Percentiles rank a stretch among this genome's conserved stretches.
Conservation (phyloP, 1,140 invertebrate genomes). For the Frieseomelitta varia region DNA sequence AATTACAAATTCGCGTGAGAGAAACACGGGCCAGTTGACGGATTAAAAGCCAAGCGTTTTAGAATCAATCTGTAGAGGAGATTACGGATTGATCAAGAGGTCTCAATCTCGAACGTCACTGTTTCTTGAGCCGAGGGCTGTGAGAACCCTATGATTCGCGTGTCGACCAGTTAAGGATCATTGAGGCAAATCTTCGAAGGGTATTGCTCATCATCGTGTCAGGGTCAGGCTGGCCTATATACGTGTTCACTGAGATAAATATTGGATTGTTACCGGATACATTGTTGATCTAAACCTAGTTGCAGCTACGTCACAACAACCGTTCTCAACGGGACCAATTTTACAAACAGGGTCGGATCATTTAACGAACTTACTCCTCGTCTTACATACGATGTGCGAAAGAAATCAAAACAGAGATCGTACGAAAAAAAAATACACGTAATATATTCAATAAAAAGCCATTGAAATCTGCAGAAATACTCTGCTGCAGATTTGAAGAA, state of each 20-base stretch:
- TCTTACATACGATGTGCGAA: background rate
- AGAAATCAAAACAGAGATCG: background rate
- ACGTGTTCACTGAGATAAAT: conserved; percentile 42
- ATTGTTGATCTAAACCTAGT: conserved; percentile 48
- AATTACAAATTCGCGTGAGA: no score
- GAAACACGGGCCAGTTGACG: background rate
- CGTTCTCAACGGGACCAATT: conserved; percentile 31
- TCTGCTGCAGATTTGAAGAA: background rate
- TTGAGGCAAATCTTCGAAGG: conserved; percentile 26
- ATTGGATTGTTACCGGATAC: conserved; percentile 57
- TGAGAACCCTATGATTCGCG: conserved; percentile 33
- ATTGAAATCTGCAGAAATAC: background rate
- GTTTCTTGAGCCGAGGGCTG: conserved; percentile 8
- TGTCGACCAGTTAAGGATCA: conserved; percentile 23
- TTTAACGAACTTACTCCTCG: background rate
- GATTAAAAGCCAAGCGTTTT: background rate
- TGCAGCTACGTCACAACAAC: conserved; percentile 34
- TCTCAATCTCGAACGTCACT: background rate
- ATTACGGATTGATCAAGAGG: background rate
- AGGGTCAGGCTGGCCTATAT: conserved; percentile 52
- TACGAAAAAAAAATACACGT: background rate
- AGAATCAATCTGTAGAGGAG: background rate
- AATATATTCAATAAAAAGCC: no score
- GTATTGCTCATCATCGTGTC: conserved; percentile 26
- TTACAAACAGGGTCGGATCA: conserved; percentile 33